Evolutionary conservation across 2,888 invertebrate species (phyloP).

Genomic region (Podotricha telesiphe): DNA sequence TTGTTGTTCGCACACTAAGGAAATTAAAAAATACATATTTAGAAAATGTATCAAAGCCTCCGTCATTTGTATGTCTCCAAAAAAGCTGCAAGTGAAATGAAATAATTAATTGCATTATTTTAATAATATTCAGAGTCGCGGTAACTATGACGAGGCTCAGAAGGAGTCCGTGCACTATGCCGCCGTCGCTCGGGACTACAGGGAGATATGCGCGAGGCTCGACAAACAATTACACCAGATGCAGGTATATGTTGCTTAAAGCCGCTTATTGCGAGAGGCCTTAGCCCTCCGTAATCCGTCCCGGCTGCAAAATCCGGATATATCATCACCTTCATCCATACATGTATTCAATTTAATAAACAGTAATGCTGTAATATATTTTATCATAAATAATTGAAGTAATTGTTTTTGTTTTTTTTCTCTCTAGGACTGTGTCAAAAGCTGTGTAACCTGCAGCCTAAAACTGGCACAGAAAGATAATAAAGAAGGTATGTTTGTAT

Average conservation of each 20-base stretch:
- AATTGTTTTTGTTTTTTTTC: neutral
- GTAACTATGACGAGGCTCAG: conserved; percentile 89
- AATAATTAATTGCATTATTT: neutral
- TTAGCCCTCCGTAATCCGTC: too few species aligned
- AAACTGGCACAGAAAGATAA: conserved; percentile 74
- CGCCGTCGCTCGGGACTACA: conserved; percentile 95
- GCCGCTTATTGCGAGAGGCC: too few species aligned
- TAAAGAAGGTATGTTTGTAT: conserved; percentile 61
- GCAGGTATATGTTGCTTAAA: too few species aligned
- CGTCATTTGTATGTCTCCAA: too few species aligned
- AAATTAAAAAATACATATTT: too few species aligned
- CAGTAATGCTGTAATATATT: too few species aligned
- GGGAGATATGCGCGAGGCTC: conserved; percentile 94
- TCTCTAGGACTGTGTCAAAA: conserved; percentile 69
- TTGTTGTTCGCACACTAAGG: too few species aligned
- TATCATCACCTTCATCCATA: too few species aligned
- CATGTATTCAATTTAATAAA: too few species aligned
- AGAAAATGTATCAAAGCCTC: too few species aligned
- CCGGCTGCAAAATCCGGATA: too few species aligned
- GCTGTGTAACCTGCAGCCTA: conserved; percentile 68
- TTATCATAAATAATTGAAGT: too few species aligned
- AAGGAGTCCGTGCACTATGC: conserved; percentile 89
- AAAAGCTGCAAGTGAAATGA: neutral
- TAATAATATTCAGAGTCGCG: conserved; percentile 84
- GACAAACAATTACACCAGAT: conserved; percentile 89